Base-by-base conservation (phyloP, 2,113 vertebrate species). In the Haemorhous mexicanus region DNA sequence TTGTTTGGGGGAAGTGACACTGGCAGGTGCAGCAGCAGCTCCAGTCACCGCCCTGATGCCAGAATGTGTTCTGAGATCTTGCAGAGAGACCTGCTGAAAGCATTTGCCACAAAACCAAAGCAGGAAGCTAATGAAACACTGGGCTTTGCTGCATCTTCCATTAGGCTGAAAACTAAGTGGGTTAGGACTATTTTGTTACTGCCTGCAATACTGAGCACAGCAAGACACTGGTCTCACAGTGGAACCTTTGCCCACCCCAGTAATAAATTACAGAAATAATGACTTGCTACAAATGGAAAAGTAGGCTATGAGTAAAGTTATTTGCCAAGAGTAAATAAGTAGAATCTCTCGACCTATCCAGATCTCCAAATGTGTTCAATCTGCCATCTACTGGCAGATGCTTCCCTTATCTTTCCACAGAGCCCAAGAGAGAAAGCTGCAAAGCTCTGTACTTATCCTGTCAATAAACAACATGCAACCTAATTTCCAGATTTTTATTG, bases 371-470 rank as follows among this genome's bases (percentile, higher is more conserved):
- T 17, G 68, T 47, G 63, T 78, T 84, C 61, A 49, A 88, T 79
- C 85, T 95, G 89, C 96, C 97, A 97, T 50, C 97, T 97, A 86
- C 94, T 95, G 96, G 97, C 83, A 96, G 85, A 21, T 91, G 46
- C 43, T 70, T 62, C 67, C 41, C 49, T 66, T 50, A 23, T 14
- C 26, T 72, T 63, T 53, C 47, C 22, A 69, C 13, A 68, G 49
- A 88, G 61, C 44, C 56, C 63, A 77, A 61, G 52, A 33, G 23
- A 26, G 11, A 87, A 84, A 52, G 37, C n/a, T 50, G 64, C 49
- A 93, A 88, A 73, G 19, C 41, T 39, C 43, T 49, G 33, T 35
- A 70, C 59, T 92, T 73, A 63, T 74, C 76, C 43, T 0, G 0
- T 15, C 53, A 64, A 56, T 22, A 15, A 68, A 35, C 7, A 76